A percentile compares a stretch with the other conserved stretches of the same genome.
Evolutionary conservation across 2,888 invertebrate genomes (phyloP).

Genomic region (Drosophila setosimentum): DNA sequence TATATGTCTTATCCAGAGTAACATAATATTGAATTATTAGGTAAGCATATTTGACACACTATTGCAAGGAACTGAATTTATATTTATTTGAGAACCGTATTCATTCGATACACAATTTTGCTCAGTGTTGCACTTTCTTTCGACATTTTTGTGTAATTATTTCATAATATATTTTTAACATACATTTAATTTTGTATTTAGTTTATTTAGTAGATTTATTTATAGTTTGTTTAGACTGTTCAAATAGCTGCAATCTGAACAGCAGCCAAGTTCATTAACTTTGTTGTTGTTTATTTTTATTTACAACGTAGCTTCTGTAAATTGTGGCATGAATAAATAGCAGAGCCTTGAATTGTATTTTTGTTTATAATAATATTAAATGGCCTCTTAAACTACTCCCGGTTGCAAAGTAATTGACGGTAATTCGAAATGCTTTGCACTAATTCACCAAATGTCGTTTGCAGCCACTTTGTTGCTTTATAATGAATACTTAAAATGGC

Average conservation of each 20-base stretch:
- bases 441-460: constrained; percentile 18
- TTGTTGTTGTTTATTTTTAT: constrained; percentile 1
- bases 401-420: not conserved
- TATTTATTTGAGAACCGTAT: not conserved
- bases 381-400: not conserved
- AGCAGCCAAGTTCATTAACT: constrained; percentile 2
- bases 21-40: not conserved
- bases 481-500: constrained; percentile 9
- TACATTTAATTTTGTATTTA: constrained; percentile 13
- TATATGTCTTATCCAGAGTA: not conserved
- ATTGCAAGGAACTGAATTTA: not conserved
- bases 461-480: constrained; percentile 12
- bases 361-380: constrained; percentile 27
- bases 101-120: not conserved
- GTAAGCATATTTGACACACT: not conserved
- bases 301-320: constrained; percentile 15
- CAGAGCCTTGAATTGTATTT: constrained; percentile 9
- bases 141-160: not conserved
- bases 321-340: constrained; percentile 12
- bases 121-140: constrained; percentile 7
- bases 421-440: constrained; percentile 14
- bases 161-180: constrained; percentile 9
- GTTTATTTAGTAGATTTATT: constrained; percentile 1
- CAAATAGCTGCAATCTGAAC: not conserved
- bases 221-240: constrained; percentile 17